These are phyloP conservation scores for Pandemis corylana DNA, from an alignment of 2,888 invertebrate species.

Conservation along the genomic window DNA sequence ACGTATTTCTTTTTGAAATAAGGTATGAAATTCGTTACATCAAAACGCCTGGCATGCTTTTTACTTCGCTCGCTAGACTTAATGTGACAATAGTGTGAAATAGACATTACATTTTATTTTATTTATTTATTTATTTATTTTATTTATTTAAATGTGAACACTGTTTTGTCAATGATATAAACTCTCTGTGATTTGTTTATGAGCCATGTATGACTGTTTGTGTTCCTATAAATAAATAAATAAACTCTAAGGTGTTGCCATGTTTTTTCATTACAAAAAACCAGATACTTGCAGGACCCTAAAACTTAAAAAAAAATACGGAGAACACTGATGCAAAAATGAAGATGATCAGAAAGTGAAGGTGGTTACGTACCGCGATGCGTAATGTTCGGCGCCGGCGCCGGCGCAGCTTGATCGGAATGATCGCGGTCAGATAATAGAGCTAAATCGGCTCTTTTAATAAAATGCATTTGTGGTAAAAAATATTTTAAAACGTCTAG, in stretches of 20 bases:
- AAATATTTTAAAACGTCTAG: neutral
- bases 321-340: constrained; percentile 29
- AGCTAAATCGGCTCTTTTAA: neutral
- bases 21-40: too few relatives aligned
- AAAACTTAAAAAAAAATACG: constrained; percentile 18
- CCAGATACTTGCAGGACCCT: constrained; percentile 12
- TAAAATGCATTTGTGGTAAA: neutral
- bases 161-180: too few relatives aligned
- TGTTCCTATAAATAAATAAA: too few relatives aligned
- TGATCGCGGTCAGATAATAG: constrained; percentile 21
- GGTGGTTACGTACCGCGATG: constrained; percentile 36
- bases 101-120: too few relatives aligned
- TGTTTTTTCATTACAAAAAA: neutral
- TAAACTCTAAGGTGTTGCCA: neutral
- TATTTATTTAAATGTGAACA: too few relatives aligned
- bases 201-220: too few relatives aligned
- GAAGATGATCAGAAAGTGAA: constrained; percentile 43
- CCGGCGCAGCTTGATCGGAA: constrained; percentile 7
- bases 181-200: too few relatives aligned
- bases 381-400: constrained; percentile 24
- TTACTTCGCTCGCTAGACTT: neutral
- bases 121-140: too few relatives aligned
- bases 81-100: too few relatives aligned
- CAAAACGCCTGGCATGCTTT: too few relatives aligned
- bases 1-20: too few relatives aligned